Base-by-base conservation (phyloP, 2,113 vertebrate genomes). In the Casuarius casuarius region DNA sequence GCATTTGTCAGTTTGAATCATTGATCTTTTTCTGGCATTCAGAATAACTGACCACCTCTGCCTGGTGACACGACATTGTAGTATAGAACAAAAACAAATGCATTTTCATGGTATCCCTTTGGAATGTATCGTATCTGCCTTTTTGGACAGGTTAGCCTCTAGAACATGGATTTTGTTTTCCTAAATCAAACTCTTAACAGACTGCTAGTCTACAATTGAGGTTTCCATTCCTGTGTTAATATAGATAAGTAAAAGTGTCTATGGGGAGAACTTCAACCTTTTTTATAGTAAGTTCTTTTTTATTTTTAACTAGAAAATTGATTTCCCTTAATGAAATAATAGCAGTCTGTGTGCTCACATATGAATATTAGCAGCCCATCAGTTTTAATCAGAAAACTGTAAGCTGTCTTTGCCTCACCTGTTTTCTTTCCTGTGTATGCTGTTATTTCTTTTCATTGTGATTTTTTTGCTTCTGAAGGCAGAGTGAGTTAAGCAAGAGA, bases 391-490 rank as follows among this genome's bases (percentile, higher is more conserved):
- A 65, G 42, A 35, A 82, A 72, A 65, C 18, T 54, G 26, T n/a
- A 70, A 20, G 35, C 6, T 70, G 0, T 78, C 16, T 73, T 70
- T 65, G 7, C 38, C n/a, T 4, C 7, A 49, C 20, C 49, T 38
- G 3, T 42, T 89, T 66, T 48, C 71, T 29, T 7, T 6, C 9
- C 15, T 7, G 1, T 13, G 4, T 66, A 12, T 31, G 8, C 51
- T 78, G 4, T 6, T 54, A 82, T 73, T 85, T 40, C 21, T 65
- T 63, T 65, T 38, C 18, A 6, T 72, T 10, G 5, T 42, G 11
- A 18, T 72, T 94, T 93, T 94, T 93, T 87, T 90, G 18, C 31
- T 71, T 89, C 38, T 96, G 51, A 74, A 81, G 42, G 11, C 5
- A 52, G 66, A 13, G 35, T 49, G 40, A 73, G 3, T n/a, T 91